A percentile compares a stretch with the other conserved stretches of the same genome.
Conservation (phyloP, 2,797 vertebrate species). For the Periophthalmus magnuspinnatus region DNA sequence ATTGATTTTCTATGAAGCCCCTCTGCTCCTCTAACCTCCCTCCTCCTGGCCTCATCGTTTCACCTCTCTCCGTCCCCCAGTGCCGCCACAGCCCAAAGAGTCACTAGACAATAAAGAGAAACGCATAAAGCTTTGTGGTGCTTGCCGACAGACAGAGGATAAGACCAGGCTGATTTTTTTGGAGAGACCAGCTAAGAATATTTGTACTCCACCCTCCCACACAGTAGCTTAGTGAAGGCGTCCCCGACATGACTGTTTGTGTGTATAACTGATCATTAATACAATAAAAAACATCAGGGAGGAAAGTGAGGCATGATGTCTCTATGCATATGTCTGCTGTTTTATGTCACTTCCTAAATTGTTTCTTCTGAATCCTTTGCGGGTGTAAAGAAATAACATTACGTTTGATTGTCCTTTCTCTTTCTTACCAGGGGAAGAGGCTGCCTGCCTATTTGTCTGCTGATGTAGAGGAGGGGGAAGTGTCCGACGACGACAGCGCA, state of each 20-base stretch:
- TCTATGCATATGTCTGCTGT: conserved; percentile 7
- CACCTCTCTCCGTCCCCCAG: conserved; percentile 25
- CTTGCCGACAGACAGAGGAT: conserved; percentile 19
- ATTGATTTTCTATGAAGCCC: conserved; percentile 62
- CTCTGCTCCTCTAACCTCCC: conserved; percentile 24
- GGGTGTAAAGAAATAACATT: conserved; percentile 1
- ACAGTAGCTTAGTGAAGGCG: conserved; percentile 60
- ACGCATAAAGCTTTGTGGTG: conserved; percentile 22
- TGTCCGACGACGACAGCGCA: conserved; percentile 96
- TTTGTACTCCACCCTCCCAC: conserved; percentile 60
- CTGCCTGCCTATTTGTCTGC: conserved; percentile 88
- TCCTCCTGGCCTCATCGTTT: conserved; percentile 23
- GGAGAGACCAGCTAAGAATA: conserved; percentile 43
- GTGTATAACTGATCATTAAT: conserved; percentile 28
- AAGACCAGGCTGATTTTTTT: conserved; percentile 35
- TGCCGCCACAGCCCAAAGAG: conserved; percentile 17
- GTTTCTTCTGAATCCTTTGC: background rate
- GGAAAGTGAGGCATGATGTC: background rate
- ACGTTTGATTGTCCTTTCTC: background rate
- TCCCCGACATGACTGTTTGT: conserved; percentile 28
- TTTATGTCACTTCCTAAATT: conserved; percentile 8
- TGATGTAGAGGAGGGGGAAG: conserved; percentile 95
- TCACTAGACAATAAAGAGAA: conserved; percentile 29
- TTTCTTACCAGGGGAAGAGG: conserved; percentile 86
- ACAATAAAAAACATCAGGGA: conserved; percentile 14